These are phyloP conservation scores for Champsocephalus esox DNA, from an alignment of 2,797 vertebrate genomes.

Conservation along the genomic window DNA sequence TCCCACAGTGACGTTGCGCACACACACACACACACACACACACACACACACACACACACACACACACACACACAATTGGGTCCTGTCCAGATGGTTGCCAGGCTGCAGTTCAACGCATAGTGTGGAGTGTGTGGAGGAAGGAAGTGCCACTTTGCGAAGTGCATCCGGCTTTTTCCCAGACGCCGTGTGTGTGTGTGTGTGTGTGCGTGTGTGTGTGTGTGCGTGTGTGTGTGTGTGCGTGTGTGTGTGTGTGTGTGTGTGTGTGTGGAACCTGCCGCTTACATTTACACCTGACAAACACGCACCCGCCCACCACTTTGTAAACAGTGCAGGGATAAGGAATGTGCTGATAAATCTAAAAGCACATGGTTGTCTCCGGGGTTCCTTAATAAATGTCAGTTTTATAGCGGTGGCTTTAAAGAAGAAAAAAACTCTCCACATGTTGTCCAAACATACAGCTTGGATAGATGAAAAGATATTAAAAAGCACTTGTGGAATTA, in stretches of 20 bases:
- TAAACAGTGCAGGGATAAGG: constrained; percentile 49
- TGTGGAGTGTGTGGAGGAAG: constrained; percentile 84
- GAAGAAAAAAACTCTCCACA: not conserved
- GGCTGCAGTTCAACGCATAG: constrained; percentile 77
- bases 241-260: constrained; percentile 23
- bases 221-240: constrained; percentile 35
- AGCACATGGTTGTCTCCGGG: constrained; percentile 18
- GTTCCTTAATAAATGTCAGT: constrained; percentile 42
- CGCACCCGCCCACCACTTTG: constrained; percentile 30
- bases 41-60: constrained; percentile 45
- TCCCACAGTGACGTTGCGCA: constrained; percentile 58
- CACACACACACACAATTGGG: constrained; percentile 47
- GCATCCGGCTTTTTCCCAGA: constrained; percentile 76
- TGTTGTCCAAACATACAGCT: constrained; percentile 53
- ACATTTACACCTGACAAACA: constrained; percentile 69
- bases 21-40: constrained; percentile 27
- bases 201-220: constrained; percentile 25
- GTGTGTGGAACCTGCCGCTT: constrained; percentile 57
- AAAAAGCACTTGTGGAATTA: constrained; percentile 58
- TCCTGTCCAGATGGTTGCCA: constrained; percentile 73
- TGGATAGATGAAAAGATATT: constrained; percentile 51
- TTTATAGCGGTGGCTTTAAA: constrained; percentile 25
- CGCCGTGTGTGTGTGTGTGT: constrained; percentile 48
- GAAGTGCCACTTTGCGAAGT: constrained; percentile 82
- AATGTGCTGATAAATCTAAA: constrained; percentile 28